Evolutionary conservation across 2,888 invertebrate genomes (phyloP), one percentile per base, ranked within the genome.

Genomic region (Mellilla xanthometata): DNA sequence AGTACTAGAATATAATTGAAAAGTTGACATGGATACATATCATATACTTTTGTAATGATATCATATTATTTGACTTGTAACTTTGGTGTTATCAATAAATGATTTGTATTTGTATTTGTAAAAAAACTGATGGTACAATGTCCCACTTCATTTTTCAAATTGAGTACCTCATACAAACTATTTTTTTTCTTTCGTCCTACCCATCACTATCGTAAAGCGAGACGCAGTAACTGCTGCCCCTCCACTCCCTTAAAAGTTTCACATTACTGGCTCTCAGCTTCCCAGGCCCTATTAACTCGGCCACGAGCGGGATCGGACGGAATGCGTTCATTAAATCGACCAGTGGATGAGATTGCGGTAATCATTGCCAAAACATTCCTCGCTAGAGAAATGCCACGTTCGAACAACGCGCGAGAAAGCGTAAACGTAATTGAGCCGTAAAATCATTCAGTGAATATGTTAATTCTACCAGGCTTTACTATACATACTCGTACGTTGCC

Each of bases 151-250:
- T n/a, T n/a, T n/a, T n/a, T n/a, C n/a, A n/a, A n/a, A n/a, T n/a
- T n/a, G n/a, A n/a, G n/a, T n/a, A n/a, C n/a, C n/a, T n/a, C n/a
- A n/a, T n/a, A n/a, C n/a, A n/a, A n/a, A n/a, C n/a, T n/a, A n/a
- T n/a, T n/a, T n/a, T n/a, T n/a, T n/a, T n/a, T n/a, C n/a, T n/a
- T n/a, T n/a, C n/a, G n/a, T n/a, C n/a, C n/a, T n/a, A n/a, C n/a
- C n/a, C n/a, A n/a, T n/a, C n/a, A n/a, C n/a, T n/a, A n/a, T 56
- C 49, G 59, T 65, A 68, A 65, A 63, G 56, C 52, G 42, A 45
- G 48, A 51, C 49, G 35, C 38, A 36, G 39, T 45, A 47, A 49
- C 44, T 38, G 28, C 49, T 12, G 27, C 24, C 39, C 12, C 23
- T 28, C 24, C 31, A 26, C 32, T 45, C 33, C 41, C 42, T 44